A percentile compares a stretch with the other conserved stretches of the same genome.
Evolutionary conservation across 1,140 invertebrate genomes (phyloP).

Genomic region (Planococcus citri): DNA sequence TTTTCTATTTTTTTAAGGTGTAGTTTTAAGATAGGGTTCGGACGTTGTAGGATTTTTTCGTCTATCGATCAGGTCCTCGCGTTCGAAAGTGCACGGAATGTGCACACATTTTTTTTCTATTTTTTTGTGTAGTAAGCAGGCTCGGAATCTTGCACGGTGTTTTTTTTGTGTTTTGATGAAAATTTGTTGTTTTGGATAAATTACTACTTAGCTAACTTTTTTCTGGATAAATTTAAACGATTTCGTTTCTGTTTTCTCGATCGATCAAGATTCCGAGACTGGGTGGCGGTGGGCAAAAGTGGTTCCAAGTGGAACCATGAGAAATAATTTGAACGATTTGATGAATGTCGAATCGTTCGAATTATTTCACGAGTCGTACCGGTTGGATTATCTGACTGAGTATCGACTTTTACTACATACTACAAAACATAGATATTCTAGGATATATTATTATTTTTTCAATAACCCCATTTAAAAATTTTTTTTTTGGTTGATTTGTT

Average conservation of each 20-base stretch:
- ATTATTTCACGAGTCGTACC: not conserved
- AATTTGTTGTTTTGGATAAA: not conserved
- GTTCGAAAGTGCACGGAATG: too few species aligned
- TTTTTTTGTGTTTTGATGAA: not conserved
- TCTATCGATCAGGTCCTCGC: not conserved
- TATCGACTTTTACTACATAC: too few species aligned
- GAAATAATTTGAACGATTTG: not conserved
- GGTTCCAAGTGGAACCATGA: not conserved
- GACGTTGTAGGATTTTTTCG: too few species aligned
- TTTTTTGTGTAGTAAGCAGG: constrained; percentile 10
- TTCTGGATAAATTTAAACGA: too few species aligned
- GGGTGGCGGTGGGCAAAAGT: constrained; percentile 1
- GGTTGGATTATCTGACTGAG: too few species aligned
- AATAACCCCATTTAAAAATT: too few species aligned
- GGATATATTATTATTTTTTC: too few species aligned
- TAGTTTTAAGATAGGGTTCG: not conserved
- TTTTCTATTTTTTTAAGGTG: not conserved
- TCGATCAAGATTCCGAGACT: not conserved
- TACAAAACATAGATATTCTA: too few species aligned
- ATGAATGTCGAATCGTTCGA: not conserved
- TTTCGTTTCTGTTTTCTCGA: not conserved
- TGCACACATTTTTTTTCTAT: not conserved
- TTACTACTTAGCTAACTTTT: too few species aligned
- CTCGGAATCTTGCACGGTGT: constrained; percentile 1
- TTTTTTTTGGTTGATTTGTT: too few species aligned